Evolutionary conservation across 1,140 invertebrate species (phyloP), one percentile per base, ranked within the genome.

Genomic region (Oryctes rhinoceros): DNA sequence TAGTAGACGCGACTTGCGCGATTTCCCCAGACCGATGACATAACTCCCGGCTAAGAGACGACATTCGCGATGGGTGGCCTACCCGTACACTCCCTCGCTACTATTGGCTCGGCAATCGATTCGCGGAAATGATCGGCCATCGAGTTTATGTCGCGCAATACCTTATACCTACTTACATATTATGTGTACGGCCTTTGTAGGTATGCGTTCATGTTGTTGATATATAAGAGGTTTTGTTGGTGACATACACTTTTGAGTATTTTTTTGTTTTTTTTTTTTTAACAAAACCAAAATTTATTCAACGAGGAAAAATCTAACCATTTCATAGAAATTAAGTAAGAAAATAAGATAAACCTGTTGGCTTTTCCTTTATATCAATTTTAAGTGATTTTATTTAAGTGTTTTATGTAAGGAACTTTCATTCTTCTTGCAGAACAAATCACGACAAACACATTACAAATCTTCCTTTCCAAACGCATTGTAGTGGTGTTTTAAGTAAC

Each of bases 121-220:
- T 81, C 82, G 78, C 80, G 79, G 82, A 83, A 83, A 80, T 83
- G 79, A 81, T 83, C 80, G 49, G 71, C 53, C 79, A 80, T 82
- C 79, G 80, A 62, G 65, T 71, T 71, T 71, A 24, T 71, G 65
- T 71, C 65, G 65, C 65, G 65, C 65, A 71, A 71, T 71, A 37
- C 65, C 35, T 71, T 71, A 71, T 71, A 71, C 20, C 24, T 71
- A 71, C 65, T 37, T 71, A 71, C 20, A 71, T 62, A 62, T 62
- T 11, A 15, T 24, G 35, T 71, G 35, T 71, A 71, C 18, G 39
- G 53, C 53, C 18, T 59, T 59, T 59, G 15, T 18, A 59, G 53
- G 18, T 59, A 59, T 59, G 53, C n/a, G n/a, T 53, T 6, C 15
- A 59, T 18, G 53, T 71, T 71, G 65, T 35, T 30, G 9, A 15